Conservation (phyloP, 2,888 invertebrate genomes). For the Pseudanteris insignis region DNA sequence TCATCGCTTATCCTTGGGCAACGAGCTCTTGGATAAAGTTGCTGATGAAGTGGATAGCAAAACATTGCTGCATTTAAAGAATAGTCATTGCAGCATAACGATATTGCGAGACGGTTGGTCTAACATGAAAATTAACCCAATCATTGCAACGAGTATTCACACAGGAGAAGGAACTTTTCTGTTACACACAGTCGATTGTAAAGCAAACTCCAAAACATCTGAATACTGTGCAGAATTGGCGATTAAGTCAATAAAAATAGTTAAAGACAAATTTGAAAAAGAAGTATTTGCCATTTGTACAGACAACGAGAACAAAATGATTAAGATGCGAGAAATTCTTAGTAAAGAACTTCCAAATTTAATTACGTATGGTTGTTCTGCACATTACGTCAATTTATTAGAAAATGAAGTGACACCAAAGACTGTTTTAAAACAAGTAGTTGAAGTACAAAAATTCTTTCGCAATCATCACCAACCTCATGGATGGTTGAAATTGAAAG, state of each 20-base stretch:
- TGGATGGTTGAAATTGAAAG: slow-evolving; percentile 9
- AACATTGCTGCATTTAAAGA: background rate
- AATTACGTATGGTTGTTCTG: slow-evolving; percentile 10
- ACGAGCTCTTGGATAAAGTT: slow-evolving; percentile 8
- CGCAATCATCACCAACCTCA: slow-evolving; percentile 13
- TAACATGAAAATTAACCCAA: slow-evolving; percentile 13
- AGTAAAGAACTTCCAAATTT: background rate
- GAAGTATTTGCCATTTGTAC: slow-evolving; percentile 16
- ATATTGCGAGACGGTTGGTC: slow-evolving; percentile 20
- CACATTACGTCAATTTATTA: slow-evolving; percentile 13
- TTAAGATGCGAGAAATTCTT: slow-evolving; percentile 11
- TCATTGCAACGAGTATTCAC: slow-evolving; percentile 10
- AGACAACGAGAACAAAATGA: slow-evolving; percentile 19
- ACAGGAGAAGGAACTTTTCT: slow-evolving; percentile 6
- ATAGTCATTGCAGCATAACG: slow-evolving; percentile 2
- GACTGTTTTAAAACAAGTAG: slow-evolving; percentile 1
- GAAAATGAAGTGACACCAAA: slow-evolving; percentile 10
- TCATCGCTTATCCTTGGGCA: background rate
- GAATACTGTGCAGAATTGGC: slow-evolving; percentile 12
- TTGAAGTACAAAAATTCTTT: slow-evolving; percentile 5
- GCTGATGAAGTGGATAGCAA: slow-evolving; percentile 2
- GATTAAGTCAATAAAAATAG: background rate
- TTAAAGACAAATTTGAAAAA: slow-evolving; percentile 2
- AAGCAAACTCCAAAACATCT: slow-evolving; percentile 5
- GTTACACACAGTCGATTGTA: slow-evolving; percentile 5